A percentile compares a stretch with the other conserved stretches of the same genome.
phyloP scores from a whole-genome alignment of 2,797 vertebrate species.

The Pyrrhura leucotis region DNA sequence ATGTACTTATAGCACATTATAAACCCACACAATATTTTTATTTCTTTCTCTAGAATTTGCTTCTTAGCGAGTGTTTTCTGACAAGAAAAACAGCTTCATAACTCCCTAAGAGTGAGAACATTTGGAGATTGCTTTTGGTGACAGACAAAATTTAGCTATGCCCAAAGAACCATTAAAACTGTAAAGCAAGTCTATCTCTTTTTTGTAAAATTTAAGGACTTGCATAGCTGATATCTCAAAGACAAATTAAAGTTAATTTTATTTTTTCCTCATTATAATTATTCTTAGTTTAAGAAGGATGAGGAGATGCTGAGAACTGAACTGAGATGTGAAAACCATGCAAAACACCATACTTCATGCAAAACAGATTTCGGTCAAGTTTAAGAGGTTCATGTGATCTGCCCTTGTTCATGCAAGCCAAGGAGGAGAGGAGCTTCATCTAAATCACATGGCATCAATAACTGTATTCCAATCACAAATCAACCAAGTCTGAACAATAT shows the following conservation, averaged over 20 bases:
- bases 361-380: background rate
- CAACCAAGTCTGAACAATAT: background rate
- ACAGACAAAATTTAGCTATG: background rate
- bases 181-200: background rate
- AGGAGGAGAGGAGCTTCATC: background rate
- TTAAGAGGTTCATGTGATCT: background rate
- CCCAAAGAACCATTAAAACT: background rate
- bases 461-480: background rate
- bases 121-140: background rate
- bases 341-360: background rate
- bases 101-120: background rate
- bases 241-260: background rate
- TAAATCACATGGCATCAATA: background rate
- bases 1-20: background rate
- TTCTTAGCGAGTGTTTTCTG: slow-evolving; percentile 3
- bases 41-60: slow-evolving; percentile 29
- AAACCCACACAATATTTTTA: slow-evolving; percentile 50
- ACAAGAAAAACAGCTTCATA: slow-evolving; percentile 14
- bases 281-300: background rate
- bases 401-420: background rate
- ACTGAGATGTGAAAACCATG: background rate
- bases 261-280: background rate
- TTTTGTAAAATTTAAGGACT: background rate
- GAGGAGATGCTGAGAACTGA: background rate
- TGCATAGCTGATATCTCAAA: background rate